These are phyloP conservation scores for Sphaeramia orbicularis DNA, from an alignment of 2,797 vertebrate species.

Conservation along the genomic window DNA sequence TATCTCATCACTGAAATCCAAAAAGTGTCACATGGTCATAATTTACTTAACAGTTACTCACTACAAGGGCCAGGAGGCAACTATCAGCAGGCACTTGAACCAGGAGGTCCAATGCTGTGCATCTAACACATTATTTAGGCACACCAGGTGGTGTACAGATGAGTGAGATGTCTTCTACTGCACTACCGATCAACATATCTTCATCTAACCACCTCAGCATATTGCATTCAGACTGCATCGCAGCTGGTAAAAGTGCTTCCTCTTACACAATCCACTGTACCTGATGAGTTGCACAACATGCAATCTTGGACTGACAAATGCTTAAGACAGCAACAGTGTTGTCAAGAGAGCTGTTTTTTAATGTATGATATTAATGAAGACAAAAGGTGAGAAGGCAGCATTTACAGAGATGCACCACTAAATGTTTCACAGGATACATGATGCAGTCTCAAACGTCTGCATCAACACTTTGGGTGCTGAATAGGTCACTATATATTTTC, in stretches of 20 bases:
- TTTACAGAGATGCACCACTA: slow-evolving; percentile 31
- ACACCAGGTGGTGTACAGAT: slow-evolving; percentile 5
- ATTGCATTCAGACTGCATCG: slow-evolving; percentile 19
- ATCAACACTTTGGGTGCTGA: slow-evolving; percentile 38
- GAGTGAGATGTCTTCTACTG: slow-evolving; percentile 14
- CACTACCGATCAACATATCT: slow-evolving; percentile 7
- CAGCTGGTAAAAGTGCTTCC: slow-evolving; percentile 27
- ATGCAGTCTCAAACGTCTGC: slow-evolving; percentile 27
- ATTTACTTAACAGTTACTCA: slow-evolving; percentile 65
- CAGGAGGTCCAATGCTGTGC: slow-evolving; percentile 35
- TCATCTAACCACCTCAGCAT: slow-evolving; percentile 2
- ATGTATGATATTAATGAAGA: slow-evolving; percentile 30
- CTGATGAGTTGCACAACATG: slow-evolving; percentile 26
- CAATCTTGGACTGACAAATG: slow-evolving; percentile 19
- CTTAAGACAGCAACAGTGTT: slow-evolving; percentile 13
- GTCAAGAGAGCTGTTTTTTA: slow-evolving; percentile 18
- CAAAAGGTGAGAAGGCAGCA: slow-evolving; percentile 40
- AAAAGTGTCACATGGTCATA: slow-evolving; percentile 57
- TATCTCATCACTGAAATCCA: slow-evolving; percentile 46
- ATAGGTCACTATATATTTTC: slow-evolving; percentile 10
- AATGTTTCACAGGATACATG: slow-evolving; percentile 29
- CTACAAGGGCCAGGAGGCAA: slow-evolving; percentile 63
- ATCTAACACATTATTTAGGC: slow-evolving; percentile 19
- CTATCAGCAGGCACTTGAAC: slow-evolving; percentile 73
- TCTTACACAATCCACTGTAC: slow-evolving; percentile 22